phyloP scores from a whole-genome alignment of 2,113 vertebrate genomes.

The Poeciliopsis turrubarensis region DNA sequence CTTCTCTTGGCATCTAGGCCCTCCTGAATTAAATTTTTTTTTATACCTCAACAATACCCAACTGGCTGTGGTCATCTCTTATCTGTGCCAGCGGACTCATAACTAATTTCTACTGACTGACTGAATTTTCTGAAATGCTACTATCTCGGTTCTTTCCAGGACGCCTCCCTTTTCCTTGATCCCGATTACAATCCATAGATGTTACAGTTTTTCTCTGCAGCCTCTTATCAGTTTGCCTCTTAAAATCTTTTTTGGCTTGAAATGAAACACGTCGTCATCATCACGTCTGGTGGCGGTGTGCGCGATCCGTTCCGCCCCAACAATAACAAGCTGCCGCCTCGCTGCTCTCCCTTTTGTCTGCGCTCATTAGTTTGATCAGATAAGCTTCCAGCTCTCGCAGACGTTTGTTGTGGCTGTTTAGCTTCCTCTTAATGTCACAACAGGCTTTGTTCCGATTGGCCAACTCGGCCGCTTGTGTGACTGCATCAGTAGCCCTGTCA shows the following conservation, averaged over 20 bases:
- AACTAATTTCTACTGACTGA: background rate
- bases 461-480: background rate
- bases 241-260: slow-evolving; percentile 46
- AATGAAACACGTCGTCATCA: slow-evolving; percentile 2
- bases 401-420: slow-evolving; percentile 69
- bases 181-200: background rate
- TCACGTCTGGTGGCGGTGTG: slow-evolving; percentile 11
- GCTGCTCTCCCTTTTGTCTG: slow-evolving; percentile 57
- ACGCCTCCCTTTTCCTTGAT: background rate
- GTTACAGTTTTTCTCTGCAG: background rate
- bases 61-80: background rate
- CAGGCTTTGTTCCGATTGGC: slow-evolving; percentile 54
- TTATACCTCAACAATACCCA: background rate
- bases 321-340: slow-evolving; percentile 20
- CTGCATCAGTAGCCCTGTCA: slow-evolving; percentile 9
- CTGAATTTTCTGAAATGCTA: background rate
- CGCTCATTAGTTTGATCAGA: slow-evolving; percentile 72
- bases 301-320: slow-evolving; percentile 14
- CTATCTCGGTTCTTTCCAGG: background rate
- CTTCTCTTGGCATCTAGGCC: no score
- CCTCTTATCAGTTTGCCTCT: slow-evolving; percentile 23
- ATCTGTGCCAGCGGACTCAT: no score
- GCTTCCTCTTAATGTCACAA: slow-evolving; percentile 70
- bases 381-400: slow-evolving; percentile 46
- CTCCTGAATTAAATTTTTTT: no score